Evolutionary conservation across 2,888 invertebrate genomes (phyloP), one percentile per base, ranked within the genome.

Genomic region (Synergus gifuensis): DNA sequence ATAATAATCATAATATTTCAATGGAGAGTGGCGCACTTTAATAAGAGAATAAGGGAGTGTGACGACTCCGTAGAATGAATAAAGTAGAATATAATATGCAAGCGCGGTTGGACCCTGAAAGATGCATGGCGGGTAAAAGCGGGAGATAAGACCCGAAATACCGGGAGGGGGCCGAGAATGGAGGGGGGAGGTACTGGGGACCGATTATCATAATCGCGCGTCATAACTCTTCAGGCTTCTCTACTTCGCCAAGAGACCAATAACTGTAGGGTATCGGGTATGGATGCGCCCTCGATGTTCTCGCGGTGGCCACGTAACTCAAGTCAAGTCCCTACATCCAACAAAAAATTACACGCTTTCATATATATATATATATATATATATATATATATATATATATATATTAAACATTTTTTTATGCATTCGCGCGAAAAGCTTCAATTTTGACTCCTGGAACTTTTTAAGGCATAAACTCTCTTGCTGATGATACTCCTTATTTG

Each of bases 151-250:
- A 58, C 67, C 81, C 83, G 62, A 82, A 82, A 79, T 79, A 76
- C 54, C 54, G 42, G 36, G 54, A 78, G 60, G 77, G 76, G 28
- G 22, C 67, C 28, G 60, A 76, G 46, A 54, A 11, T 16, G 44
- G 22, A 58, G 77, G 46, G 42, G 77, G 76, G 64, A 81, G 77
- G 82, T 66, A 81, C 82, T 78, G 73, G 82, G 82, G 83, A 84
- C 84, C 87, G 88, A 87, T 88, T 88, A 88, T 88, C 86, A 88
- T 88, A 88, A 88, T 88, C 87, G 85, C 88, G 85, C 87, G 85
- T 87, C 87, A 87, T 87, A 88, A 88, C 86, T 87, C 86, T 86
- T 86, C 82, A 69, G 83, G 76, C 81, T 82, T 82, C 76, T 73
- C 81, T 77, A 81, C 83, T 81, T 81, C 76, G 80, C 79, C 83